phyloP scores from a whole-genome alignment of 2,888 invertebrate genomes.

The Lasius platythorax region DNA sequence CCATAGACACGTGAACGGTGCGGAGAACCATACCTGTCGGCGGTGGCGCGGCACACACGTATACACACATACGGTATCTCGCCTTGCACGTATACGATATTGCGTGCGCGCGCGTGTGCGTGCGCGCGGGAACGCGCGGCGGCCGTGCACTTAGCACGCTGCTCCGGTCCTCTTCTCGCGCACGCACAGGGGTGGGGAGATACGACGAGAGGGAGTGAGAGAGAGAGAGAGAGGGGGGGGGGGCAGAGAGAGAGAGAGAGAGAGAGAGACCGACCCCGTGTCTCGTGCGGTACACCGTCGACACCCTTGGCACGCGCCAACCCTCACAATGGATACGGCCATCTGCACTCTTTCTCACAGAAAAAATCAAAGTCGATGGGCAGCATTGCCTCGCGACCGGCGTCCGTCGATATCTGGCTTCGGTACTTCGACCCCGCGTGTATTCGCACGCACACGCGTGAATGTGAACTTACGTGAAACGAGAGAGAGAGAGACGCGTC shows the following conservation, averaged over 20 bases:
- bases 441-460: neutral
- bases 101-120: neutral
- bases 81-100: neutral
- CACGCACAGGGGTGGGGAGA: neutral
- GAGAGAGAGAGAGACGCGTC: neutral
- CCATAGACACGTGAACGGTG: constrained; percentile 2
- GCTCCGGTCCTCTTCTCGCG: neutral
- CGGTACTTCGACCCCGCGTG: constrained; percentile 39
- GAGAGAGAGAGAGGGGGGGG: constrained; percentile 6
- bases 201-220: neutral
- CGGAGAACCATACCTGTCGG: constrained; percentile 34
- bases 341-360: constrained; percentile 81
- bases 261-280: neutral
- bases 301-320: constrained; percentile 81
- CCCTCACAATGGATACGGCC: constrained; percentile 78
- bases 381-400: constrained; percentile 60
- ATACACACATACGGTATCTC: too few relatives aligned
- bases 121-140: constrained; percentile 29
- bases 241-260: neutral
- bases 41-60: neutral
- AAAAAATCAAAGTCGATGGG: constrained; percentile 78
- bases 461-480: neutral
- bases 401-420: constrained; percentile 56
- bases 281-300: constrained; percentile 75
- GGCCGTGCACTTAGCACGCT: constrained; percentile 34